These are phyloP conservation scores for Hypanus sabinus DNA, from an alignment of 2,113 vertebrate species.

Conservation along the genomic window DNA sequence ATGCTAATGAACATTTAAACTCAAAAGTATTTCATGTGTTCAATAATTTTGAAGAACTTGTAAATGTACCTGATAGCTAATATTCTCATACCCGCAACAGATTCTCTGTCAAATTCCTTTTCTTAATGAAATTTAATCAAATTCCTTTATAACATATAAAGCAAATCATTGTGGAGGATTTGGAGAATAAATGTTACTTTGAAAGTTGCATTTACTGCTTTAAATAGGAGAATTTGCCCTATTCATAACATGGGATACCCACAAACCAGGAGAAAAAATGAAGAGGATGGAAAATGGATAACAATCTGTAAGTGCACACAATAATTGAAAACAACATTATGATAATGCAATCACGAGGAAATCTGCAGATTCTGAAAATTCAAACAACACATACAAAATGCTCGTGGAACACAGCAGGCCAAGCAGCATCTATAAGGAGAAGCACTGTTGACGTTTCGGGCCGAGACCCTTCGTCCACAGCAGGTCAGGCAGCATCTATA, in stretches of 20 bases:
- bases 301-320: background rate
- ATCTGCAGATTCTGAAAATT: too few species aligned
- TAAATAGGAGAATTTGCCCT: background rate
- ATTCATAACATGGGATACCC: background rate
- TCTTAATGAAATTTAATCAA: background rate
- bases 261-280: background rate
- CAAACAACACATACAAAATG: too few species aligned
- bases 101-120: background rate
- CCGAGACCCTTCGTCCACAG: too few species aligned
- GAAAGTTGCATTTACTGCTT: background rate
- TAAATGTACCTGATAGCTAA: background rate
- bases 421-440: too few species aligned
- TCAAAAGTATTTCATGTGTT: background rate
- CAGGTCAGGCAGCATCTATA: too few species aligned
- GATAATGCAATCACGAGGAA: too few species aligned
- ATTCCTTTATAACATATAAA: background rate
- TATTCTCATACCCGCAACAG: background rate
- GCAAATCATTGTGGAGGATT: background rate
- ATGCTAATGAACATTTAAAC: too few species aligned
- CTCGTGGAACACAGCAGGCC: too few species aligned
- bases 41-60: background rate
- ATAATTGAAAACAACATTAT: background rate
- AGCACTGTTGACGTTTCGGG: too few species aligned
- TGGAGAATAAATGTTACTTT: background rate
- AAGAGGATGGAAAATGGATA: background rate